Conservation (phyloP, 2,888 invertebrate species). For the Tinea pellionella region DNA sequence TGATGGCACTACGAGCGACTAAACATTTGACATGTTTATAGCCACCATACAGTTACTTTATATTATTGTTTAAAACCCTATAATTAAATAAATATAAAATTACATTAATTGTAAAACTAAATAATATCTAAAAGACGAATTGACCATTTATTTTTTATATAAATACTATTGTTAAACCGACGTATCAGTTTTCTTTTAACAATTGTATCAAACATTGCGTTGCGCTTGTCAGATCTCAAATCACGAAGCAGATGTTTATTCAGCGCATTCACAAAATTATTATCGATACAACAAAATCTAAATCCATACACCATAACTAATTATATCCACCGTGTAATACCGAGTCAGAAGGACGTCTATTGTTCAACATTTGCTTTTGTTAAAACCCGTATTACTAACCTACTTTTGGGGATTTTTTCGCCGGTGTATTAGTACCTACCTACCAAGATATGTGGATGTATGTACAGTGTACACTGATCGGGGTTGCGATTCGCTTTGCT, state of each 20-base stretch:
- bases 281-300: slow-evolving; percentile 55
- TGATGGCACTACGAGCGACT: no score
- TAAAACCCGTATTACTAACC: slow-evolving; percentile 62
- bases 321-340: slow-evolving; percentile 66
- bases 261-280: slow-evolving; percentile 61
- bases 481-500: slow-evolving; percentile 16
- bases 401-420: slow-evolving; percentile 61
- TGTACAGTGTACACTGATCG: no score
- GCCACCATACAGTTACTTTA: no score
- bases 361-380: slow-evolving; percentile 51
- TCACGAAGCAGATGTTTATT: slow-evolving; percentile 61
- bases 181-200: slow-evolving; percentile 56
- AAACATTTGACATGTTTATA: no score
- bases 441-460: slow-evolving; percentile 23
- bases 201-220: slow-evolving; percentile 54
- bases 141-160: slow-evolving; percentile 39
- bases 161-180: slow-evolving; percentile 37
- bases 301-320: slow-evolving; percentile 69
- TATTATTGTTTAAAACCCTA: neutral
- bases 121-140: neutral
- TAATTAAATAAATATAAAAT: neutral
- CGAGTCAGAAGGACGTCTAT: slow-evolving; percentile 37
- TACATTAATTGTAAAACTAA: neutral
- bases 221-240: slow-evolving; percentile 54
- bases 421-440: slow-evolving; percentile 42